Percentiles rank a stretch among this genome's conserved stretches.
phyloP scores from a whole-genome alignment of 2,888 invertebrate species.

The Gymnosoma rotundatum region DNA sequence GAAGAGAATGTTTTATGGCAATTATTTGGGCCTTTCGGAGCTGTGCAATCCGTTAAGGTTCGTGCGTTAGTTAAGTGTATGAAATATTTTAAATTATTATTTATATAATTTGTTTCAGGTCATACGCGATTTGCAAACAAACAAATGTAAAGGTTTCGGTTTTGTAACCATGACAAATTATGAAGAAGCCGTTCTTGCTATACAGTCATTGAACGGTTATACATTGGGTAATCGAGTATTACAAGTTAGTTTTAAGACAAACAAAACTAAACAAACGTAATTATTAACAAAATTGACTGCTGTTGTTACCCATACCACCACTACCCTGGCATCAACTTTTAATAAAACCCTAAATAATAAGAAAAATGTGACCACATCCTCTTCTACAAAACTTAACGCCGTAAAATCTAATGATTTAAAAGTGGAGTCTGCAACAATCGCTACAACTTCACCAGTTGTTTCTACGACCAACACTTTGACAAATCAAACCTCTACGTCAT shows the following conservation, averaged over 20 bases:
- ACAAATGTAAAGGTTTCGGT: conserved; percentile 99
- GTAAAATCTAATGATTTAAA: conserved; percentile 64
- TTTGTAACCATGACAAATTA: conserved; percentile 99
- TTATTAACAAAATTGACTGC: conserved; percentile 81
- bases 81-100: neutral
- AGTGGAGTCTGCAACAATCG: conserved; percentile 52
- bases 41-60: conserved; percentile 98
- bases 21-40: conserved; percentile 98
- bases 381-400: conserved; percentile 52
- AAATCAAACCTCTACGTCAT: conserved; percentile 46
- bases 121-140: conserved; percentile 96
- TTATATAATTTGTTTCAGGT: conserved; percentile 82
- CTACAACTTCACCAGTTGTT: conserved; percentile 54
- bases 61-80: neutral
- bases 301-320: conserved; percentile 75
- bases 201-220: conserved; percentile 97
- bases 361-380: conserved; percentile 44
- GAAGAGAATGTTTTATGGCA: conserved; percentile 98
- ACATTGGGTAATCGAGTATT: conserved; percentile 96
- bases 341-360: conserved; percentile 52
- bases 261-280: conserved; percentile 88
- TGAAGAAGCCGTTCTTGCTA: conserved; percentile 97
- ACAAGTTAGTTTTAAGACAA: conserved; percentile 98
- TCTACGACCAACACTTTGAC: conserved; percentile 50
- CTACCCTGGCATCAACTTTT: conserved; percentile 63